Percentiles rank a stretch among this genome's conserved stretches.
Evolutionary conservation across 2,113 vertebrate species (phyloP).

Genomic region (Parotia lawesii): DNA sequence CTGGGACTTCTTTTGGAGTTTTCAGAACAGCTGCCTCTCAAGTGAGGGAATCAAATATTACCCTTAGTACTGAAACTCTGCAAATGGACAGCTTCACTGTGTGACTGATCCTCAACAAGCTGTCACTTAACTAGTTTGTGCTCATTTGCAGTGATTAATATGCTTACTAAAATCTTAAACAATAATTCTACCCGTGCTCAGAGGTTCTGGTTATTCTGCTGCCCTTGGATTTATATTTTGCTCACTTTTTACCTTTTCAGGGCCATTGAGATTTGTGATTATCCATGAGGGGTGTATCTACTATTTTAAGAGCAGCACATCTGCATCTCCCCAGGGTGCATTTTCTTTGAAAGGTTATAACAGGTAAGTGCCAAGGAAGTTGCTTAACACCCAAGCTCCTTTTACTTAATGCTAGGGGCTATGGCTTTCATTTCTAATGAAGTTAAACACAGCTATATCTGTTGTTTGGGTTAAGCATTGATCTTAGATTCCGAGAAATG

Average conservation of each 20-base stretch:
- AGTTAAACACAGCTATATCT: not conserved
- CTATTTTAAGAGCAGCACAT: constrained; percentile 96
- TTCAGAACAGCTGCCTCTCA: not conserved
- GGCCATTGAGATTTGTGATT: constrained; percentile 92
- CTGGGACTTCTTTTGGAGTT: not conserved
- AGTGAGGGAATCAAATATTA: not conserved
- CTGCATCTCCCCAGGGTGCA: constrained; percentile 89
- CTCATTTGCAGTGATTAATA: not conserved
- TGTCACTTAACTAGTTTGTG: not conserved
- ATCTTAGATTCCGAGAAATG: not conserved
- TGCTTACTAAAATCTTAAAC: not conserved
- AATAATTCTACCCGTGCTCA: not conserved
- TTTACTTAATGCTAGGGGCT: not conserved
- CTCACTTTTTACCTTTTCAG: constrained; percentile 60
- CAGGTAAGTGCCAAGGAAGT: constrained; percentile 76
- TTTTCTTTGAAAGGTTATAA: constrained; percentile 96
- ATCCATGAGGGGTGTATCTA: constrained; percentile 93
- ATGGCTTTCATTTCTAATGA: not conserved
- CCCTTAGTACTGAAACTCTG: not conserved
- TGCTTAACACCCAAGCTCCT: not conserved
- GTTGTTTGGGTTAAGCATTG: not conserved
- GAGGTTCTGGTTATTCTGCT: not conserved
- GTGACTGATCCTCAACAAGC: not conserved
- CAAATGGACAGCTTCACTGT: not conserved
- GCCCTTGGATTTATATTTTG: not conserved